Percentiles rank a stretch among this genome's conserved stretches.
Evolutionary conservation across 2,888 invertebrate species (phyloP).

Genomic region (Opisthograptis luteolata): DNA sequence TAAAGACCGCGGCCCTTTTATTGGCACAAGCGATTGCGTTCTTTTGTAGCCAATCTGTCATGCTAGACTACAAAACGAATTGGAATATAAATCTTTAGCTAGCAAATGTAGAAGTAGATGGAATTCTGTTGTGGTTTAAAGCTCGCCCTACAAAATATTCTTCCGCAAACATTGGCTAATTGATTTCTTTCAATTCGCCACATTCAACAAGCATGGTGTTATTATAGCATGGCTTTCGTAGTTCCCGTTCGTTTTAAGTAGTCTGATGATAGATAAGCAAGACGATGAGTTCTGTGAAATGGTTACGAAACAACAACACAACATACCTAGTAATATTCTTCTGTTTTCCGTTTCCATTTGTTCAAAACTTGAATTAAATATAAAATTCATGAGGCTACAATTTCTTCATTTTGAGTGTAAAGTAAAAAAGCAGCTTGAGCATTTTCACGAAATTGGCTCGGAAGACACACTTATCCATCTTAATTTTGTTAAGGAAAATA

Average conservation of each 20-base stretch:
- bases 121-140: not conserved
- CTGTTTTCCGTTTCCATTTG: not conserved
- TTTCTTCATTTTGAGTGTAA: not conserved
- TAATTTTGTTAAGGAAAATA: constrained; percentile 32
- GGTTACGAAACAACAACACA: too few species aligned
- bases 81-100: constrained; percentile 18
- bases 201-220: too few species aligned
- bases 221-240: too few species aligned
- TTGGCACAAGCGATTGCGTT: constrained; percentile 41
- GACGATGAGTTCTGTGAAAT: too few species aligned
- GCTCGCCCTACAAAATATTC: too few species aligned
- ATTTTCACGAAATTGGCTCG: constrained; percentile 8
- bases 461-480: constrained; percentile 13
- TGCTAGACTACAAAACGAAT: constrained; percentile 21
- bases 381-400: not conserved
- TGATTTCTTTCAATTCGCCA: not conserved
- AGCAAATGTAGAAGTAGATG: too few species aligned
- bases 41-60: constrained; percentile 45
- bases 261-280: too few species aligned
- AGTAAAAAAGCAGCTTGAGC: not conserved
- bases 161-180: not conserved
- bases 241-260: too few species aligned
- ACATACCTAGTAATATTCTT: not conserved
- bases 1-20: constrained; percentile 27
- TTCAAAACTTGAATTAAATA: not conserved